phyloP scores from a whole-genome alignment of 2,797 vertebrate species.

The Cheirogaleus major region DNA sequence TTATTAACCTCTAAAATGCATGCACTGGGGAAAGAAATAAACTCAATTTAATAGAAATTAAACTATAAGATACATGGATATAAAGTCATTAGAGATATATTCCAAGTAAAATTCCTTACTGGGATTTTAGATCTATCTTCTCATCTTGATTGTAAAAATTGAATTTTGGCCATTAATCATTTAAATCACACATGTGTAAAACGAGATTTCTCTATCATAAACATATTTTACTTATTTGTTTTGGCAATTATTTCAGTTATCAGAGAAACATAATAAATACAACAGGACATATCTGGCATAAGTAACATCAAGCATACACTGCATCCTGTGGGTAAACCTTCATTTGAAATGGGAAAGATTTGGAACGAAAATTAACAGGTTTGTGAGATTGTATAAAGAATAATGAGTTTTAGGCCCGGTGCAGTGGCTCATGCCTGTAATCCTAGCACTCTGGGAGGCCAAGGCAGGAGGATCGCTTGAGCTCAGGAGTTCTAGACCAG shows the following conservation, averaged over 20 bases:
- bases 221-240: not conserved
- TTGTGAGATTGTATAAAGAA: not conserved
- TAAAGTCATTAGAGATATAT: not conserved
- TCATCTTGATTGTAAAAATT: not conserved
- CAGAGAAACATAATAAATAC: not conserved
- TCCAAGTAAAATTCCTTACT: not conserved
- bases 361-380: not conserved
- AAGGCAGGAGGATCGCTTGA: fast-evolving
- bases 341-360: not conserved
- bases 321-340: not conserved
- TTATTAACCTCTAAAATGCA: not conserved
- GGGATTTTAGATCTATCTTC: not conserved
- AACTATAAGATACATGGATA: not conserved
- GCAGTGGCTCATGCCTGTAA: too few species aligned
- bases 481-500: too few species aligned
- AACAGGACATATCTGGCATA: not conserved
- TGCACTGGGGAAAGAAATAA: not conserved
- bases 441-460: too few species aligned
- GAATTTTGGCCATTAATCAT: not conserved
- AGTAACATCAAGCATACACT: not conserved
- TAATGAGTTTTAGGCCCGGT: not conserved
- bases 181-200: not conserved
- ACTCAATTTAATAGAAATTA: not conserved
- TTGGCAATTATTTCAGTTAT: slow-evolving; percentile 9
- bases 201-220: not conserved